These are phyloP conservation scores for Cyphomyrus discorhynchus DNA, from an alignment of 2,113 vertebrate species.

Conservation along the genomic window DNA sequence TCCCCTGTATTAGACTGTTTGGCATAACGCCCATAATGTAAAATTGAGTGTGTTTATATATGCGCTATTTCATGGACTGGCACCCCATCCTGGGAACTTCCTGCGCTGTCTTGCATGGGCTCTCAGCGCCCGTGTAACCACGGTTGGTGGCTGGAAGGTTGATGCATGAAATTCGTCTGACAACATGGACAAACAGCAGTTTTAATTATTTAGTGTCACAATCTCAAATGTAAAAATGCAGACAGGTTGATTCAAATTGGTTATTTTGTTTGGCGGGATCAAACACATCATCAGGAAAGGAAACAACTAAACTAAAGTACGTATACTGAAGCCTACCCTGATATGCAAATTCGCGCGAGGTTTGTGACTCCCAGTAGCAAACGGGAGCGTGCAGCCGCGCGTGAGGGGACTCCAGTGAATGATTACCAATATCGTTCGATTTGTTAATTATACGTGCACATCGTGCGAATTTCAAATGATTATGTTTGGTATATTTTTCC, in stretches of 20 bases:
- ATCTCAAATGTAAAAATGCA: not conserved
- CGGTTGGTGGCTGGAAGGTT: not conserved
- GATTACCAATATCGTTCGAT: not conserved
- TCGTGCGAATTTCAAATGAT: no score
- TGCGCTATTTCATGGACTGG: not conserved
- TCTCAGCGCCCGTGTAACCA: not conserved
- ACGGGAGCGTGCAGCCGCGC: not conserved
- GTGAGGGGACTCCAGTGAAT: not conserved
- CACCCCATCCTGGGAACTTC: not conserved
- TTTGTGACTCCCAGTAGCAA: not conserved
- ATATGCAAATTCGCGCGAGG: not conserved
- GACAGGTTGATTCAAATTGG: not conserved
- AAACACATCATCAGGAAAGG: not conserved
- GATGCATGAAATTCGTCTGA: not conserved
- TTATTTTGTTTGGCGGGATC: not conserved
- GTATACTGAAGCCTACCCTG: not conserved
- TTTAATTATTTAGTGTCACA: not conserved
- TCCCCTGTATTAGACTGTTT: no score
- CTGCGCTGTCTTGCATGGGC: not conserved
- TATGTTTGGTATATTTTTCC: no score
- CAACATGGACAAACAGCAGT: not conserved
- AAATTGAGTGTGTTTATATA: not conserved
- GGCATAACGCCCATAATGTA: not conserved
- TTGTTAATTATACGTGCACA: not conserved
- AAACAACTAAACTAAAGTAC: not conserved